A percentile compares a stretch with the other conserved stretches of the same genome.
These are phyloP conservation scores for Stercorarius parasiticus DNA, from an alignment of 2,113 vertebrate genomes.

Conservation along the genomic window DNA sequence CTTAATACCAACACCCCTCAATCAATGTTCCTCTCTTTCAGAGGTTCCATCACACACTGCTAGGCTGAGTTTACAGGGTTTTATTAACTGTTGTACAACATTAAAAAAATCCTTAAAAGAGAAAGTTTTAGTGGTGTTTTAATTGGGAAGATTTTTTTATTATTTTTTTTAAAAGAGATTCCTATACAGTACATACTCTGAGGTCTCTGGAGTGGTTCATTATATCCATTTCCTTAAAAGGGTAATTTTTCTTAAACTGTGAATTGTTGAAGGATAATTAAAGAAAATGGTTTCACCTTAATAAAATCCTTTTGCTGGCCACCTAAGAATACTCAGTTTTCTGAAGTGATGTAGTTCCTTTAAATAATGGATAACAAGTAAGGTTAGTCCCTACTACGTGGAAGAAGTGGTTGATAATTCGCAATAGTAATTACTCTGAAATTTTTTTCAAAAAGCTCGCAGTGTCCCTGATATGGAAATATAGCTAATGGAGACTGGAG, in stretches of 20 bases:
- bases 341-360: background rate
- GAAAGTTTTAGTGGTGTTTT: background rate
- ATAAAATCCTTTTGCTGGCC: conserved; percentile 9
- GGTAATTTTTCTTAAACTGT: background rate
- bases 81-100: background rate
- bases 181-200: background rate
- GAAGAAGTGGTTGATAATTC: background rate
- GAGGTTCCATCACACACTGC: background rate
- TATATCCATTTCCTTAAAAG: background rate
- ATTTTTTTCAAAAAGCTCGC: background rate
- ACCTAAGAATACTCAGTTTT: background rate
- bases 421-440: background rate
- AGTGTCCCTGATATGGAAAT: background rate
- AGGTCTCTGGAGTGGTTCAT: background rate
- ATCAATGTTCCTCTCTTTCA: background rate
- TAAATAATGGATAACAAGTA: background rate
- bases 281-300: background rate
- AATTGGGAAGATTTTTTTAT: background rate
- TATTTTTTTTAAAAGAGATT: background rate
- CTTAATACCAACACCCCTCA: background rate
- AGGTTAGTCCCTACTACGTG: background rate
- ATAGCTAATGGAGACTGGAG: background rate
- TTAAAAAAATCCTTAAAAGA: background rate
- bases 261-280: background rate
- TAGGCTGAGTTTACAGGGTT: background rate